Evolutionary conservation across 2,113 vertebrate species (phyloP).

Genomic region (Benthochromis sp.): DNA sequence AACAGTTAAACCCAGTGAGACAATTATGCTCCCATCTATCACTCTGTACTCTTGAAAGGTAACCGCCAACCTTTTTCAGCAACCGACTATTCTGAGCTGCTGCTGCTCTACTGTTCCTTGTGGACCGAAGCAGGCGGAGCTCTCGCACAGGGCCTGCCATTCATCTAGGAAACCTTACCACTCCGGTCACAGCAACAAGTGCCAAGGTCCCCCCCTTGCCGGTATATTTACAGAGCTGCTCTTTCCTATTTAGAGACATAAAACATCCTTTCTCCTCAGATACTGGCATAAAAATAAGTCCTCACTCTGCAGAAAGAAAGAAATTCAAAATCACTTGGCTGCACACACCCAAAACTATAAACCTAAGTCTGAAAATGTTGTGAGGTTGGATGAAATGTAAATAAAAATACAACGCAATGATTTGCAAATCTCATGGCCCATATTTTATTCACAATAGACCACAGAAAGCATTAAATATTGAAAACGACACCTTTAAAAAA

Average conservation of each 20-base stretch:
- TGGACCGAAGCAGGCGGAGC: not conserved
- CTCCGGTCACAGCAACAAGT: constrained; percentile 40
- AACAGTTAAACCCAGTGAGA: not conserved
- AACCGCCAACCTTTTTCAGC: constrained; percentile 39
- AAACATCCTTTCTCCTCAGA: constrained; percentile 23
- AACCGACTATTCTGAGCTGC: constrained; percentile 44
- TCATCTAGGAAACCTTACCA: constrained; percentile 53
- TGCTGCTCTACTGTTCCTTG: constrained; percentile 4
- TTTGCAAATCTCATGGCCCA: not conserved
- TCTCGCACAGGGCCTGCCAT: constrained; percentile 50
- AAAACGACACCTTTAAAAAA: not conserved
- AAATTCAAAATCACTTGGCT: not conserved
- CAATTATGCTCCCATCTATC: not conserved
- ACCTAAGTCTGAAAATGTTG: not conserved
- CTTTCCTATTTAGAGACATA: constrained; percentile 42
- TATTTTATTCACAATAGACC: not conserved
- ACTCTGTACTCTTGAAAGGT: not conserved
- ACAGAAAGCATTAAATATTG: not conserved
- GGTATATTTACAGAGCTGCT: constrained; percentile 42
- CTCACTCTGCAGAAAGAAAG: not conserved
- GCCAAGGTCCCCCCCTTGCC: constrained; percentile 20
- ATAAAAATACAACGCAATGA: not conserved
- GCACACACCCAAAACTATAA: not conserved
- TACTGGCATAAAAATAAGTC: constrained; percentile 23
- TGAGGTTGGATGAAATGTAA: not conserved